Conservation (phyloP, 2,888 invertebrate species). For the Calameuta pallipes region DNA sequence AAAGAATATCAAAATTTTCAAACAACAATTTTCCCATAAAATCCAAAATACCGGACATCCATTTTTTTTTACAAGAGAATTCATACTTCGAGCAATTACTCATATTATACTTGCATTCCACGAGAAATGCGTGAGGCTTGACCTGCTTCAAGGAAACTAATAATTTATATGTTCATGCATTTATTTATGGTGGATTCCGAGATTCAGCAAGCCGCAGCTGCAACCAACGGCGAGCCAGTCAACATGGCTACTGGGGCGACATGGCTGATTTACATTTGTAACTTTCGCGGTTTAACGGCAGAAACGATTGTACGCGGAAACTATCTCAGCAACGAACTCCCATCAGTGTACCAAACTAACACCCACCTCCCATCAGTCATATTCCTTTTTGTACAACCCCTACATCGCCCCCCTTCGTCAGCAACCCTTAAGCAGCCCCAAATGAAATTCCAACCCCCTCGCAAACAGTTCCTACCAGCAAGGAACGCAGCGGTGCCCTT, state of each 20-base stretch:
- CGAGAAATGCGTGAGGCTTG: neutral
- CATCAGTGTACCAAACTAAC: neutral
- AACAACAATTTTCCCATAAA: too few relatives aligned
- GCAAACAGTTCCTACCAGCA: too few relatives aligned
- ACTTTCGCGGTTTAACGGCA: conserved; percentile 57
- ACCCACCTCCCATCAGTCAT: too few relatives aligned
- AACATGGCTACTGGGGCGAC: neutral
- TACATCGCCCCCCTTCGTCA: too few relatives aligned
- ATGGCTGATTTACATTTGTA: conserved; percentile 57
- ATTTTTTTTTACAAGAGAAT: neutral
- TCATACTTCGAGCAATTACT: conserved; percentile 1
- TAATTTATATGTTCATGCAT: conserved; percentile 39
- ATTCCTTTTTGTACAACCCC: too few relatives aligned
- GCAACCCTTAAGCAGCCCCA: too few relatives aligned
- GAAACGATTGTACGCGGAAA: conserved; percentile 42
- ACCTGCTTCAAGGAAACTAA: neutral
- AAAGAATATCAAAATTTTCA: too few relatives aligned
- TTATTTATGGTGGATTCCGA: conserved; percentile 45
- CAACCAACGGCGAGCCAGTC: conserved; percentile 2
- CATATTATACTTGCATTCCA: neutral
- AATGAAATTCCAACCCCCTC: too few relatives aligned
- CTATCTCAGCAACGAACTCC: conserved; percentile 18
- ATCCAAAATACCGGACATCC: too few relatives aligned
- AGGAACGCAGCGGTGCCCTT: too few relatives aligned
- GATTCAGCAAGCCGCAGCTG: neutral